Base-by-base conservation (phyloP, 2,113 vertebrate genomes). In the Syngnathoides biaculeatus region DNA sequence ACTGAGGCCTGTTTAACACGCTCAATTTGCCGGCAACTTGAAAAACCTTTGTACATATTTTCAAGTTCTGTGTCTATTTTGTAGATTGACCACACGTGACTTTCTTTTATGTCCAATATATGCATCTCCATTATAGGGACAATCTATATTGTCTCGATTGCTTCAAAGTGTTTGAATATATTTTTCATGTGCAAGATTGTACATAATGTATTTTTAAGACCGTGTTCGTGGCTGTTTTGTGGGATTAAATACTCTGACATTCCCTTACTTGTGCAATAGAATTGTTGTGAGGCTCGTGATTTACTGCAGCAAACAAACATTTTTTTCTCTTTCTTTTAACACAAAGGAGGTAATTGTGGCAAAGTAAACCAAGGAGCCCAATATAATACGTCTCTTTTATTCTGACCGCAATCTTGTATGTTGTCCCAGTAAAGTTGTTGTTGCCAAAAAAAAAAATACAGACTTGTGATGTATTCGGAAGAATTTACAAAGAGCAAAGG, bases 1-100 rank as follows among this genome's bases (percentile, higher is more conserved):
- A 68, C 93, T 98, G 63, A 89, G 96, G 89, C 96, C 96, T 2
- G 94, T 98, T 77, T 98, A 94, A 80, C 73, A 26, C 64, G 6
- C 26, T 26, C 5, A 26, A 45, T 63, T 27, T 76, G 59, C 20
- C 52, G 75, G 64, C 13, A 45, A 40, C 27, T 22, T 26, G 17
- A 40, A 60, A 11, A 60, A 60, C 57, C 8, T 38, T 68, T 82
- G 78, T 75, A 82, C 42, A 79, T 68, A 70, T 71, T 71, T 79
- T 6, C 30, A 35, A 35, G 30, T 87, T 86, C 78, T 77, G 74
- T 78, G 69, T 56, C 86, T 73, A 84, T 89, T 86, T 86, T 87
- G 75, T 84, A 79, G 65, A 72, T 82, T 81, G 2, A 63, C 68
- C 1, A 24, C 1, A 24, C 15, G 19, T 50, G 30, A 6, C 9